phyloP scores from a whole-genome alignment of 1,140 invertebrate genomes.

The Chymomyza costata region DNA sequence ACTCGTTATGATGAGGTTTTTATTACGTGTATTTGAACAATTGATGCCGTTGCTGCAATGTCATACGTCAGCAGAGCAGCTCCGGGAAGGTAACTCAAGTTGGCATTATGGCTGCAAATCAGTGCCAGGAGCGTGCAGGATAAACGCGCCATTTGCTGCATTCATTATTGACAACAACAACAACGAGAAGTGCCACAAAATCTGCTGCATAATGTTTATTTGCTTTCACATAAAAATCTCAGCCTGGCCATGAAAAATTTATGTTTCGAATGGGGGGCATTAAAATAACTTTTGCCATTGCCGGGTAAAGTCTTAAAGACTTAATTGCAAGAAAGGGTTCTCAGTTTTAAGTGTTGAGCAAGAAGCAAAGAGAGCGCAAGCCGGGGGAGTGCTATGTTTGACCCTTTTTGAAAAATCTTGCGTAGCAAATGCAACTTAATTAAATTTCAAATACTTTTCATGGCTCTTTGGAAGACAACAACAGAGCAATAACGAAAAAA shows the following conservation, averaged over 20 bases:
- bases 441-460: conserved; percentile 65
- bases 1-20: conserved; percentile 51
- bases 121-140: not conserved
- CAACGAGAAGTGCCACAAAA: conserved; percentile 40
- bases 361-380: too few relatives aligned
- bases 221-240: conserved; percentile 12
- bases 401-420: conserved; percentile 45
- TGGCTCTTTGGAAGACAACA: too few relatives aligned
- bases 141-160: conserved; percentile 3
- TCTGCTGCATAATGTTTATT: conserved; percentile 70
- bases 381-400: not conserved
- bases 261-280: conserved; percentile 44
- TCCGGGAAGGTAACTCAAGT: conserved; percentile 64
- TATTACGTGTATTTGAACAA: conserved; percentile 65
- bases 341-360: too few relatives aligned
- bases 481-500: too few relatives aligned
- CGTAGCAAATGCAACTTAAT: conserved; percentile 69
- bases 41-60: conserved; percentile 61
- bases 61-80: conserved; percentile 71
- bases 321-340: conserved; percentile 46
- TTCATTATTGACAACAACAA: conserved; percentile 2
- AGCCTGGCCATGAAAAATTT: conserved; percentile 46
- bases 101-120: conserved; percentile 15
- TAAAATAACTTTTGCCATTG: conserved; percentile 67
- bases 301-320: too few relatives aligned